Evolutionary conservation across 2,888 invertebrate genomes (phyloP).

Genomic region (Drosophila niveifrons): DNA sequence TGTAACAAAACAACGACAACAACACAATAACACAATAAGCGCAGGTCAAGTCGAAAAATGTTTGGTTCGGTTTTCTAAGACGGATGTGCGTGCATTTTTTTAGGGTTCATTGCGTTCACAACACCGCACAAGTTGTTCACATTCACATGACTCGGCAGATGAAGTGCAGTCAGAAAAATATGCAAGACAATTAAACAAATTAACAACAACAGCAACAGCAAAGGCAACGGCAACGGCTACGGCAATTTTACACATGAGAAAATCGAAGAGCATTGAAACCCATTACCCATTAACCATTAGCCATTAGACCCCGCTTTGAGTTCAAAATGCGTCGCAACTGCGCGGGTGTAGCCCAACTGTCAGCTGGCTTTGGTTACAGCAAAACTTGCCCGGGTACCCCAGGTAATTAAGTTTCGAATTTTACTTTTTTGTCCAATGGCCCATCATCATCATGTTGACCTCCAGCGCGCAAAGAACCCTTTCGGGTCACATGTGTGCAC

Average conservation of each 20-base stretch:
- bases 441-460: slow-evolving; percentile 64
- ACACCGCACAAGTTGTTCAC: slow-evolving; percentile 73
- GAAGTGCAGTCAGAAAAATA: slow-evolving; percentile 62
- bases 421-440: slow-evolving; percentile 69
- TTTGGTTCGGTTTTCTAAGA: slow-evolving; percentile 49
- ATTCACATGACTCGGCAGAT: slow-evolving; percentile 77
- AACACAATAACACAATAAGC: slow-evolving; percentile 36
- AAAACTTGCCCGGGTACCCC: slow-evolving; percentile 59
- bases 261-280: slow-evolving; percentile 74
- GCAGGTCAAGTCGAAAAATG: slow-evolving; percentile 49
- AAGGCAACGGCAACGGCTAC: slow-evolving; percentile 18
- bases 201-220: slow-evolving; percentile 64
- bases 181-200: slow-evolving; percentile 79
- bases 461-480: slow-evolving; percentile 64
- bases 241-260: slow-evolving; percentile 78
- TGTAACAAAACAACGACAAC: slow-evolving; percentile 2
- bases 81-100: slow-evolving; percentile 73
- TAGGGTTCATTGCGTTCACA: slow-evolving; percentile 74
- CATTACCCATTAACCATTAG: slow-evolving; percentile 61
- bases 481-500: slow-evolving; percentile 69
- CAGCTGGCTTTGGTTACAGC: slow-evolving; percentile 70
- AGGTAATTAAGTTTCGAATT: slow-evolving; percentile 77
- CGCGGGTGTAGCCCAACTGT: slow-evolving; percentile 77
- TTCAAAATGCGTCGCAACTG: slow-evolving; percentile 48
- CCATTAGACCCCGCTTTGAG: slow-evolving; percentile 40